These are phyloP conservation scores for Tachysurus vachellii DNA, from an alignment of 2,113 vertebrate species.

Conservation along the genomic window DNA sequence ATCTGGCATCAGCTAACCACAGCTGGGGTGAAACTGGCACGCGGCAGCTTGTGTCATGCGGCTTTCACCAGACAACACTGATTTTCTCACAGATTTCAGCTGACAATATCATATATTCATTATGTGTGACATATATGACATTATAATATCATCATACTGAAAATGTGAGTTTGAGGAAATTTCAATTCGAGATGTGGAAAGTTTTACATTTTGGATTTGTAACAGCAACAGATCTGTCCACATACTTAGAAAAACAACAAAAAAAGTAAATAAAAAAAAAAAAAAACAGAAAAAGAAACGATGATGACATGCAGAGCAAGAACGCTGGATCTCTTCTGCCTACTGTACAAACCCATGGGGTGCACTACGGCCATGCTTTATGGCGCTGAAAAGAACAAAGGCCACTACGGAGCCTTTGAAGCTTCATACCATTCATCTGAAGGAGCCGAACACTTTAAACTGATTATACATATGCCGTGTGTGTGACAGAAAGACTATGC, in stretches of 20 bases:
- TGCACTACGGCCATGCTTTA: conserved; percentile 51
- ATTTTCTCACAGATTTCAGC: conserved; percentile 59
- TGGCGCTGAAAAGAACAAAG: conserved; percentile 54
- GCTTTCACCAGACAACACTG: conserved; percentile 66
- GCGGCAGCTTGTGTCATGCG: conserved; percentile 70
- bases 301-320: conserved; percentile 50
- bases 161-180: too few relatives aligned
- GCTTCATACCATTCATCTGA: conserved; percentile 46
- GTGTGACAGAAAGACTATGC: conserved; percentile 61
- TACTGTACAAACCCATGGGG: conserved; percentile 47
- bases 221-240: conserved; percentile 56
- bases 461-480: conserved; percentile 60
- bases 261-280: not conserved
- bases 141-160: too few relatives aligned
- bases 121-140: too few relatives aligned
- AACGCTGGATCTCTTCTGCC: conserved; percentile 54
- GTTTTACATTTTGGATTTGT: conserved; percentile 54
- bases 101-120: conserved; percentile 56
- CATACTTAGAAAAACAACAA: conserved; percentile 57
- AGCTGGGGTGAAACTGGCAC: conserved; percentile 68
- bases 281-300: not conserved
- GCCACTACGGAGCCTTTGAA: conserved; percentile 43
- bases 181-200: not conserved
- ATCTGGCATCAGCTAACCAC: conserved; percentile 58
- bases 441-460: conserved; percentile 51